Evolutionary conservation across 2,113 vertebrate genomes (phyloP), one percentile per base, ranked within the genome.

Genomic region (Pogonocichla stellata): DNA sequence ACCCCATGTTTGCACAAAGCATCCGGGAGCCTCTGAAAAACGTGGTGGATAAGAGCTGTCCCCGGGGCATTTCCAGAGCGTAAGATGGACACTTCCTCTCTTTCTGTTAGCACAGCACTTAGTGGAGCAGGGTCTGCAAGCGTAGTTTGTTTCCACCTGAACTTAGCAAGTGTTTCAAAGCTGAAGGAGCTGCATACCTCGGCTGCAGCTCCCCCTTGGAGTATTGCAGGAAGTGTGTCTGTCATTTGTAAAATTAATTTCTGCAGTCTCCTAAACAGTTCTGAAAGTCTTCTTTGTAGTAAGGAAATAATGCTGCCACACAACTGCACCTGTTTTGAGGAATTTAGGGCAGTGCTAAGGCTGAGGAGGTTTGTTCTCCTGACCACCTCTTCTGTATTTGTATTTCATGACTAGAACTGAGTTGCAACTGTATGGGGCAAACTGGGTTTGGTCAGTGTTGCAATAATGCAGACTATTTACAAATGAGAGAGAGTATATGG

Each of bases 41-140:
- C 2, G 99, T 98, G 66, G 99, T 99, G 96, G 99, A 99, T 95
- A 99, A 99, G 97, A 99, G 99, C 95, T 99, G 99, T 95, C 99
- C 99, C 9, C 97, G 99, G 82, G 98, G 98, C 12, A 93, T 98
- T 86, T 96, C 98, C 92, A 97, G 98, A 97, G 95, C 33, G 98
- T 98, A 97, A 98, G 98, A 96, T 62, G 20, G 75, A 38, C 72
- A 14, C 29, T 90, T 89, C 94, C 67, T 70, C 79, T 36, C 69
- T 79, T 67, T 70, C 9, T 48, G 5, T 42, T 34, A 15, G 36
- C 9, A 4, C 47, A 36, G 31, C 16, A 61, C 12, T 29, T 50
- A 14, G 34, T 13, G 70, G 34, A 67, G 12, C 53, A 48, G 31
- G 22, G 25, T 29, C 50, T 83, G 34, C 48, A 70, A 31, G 29